phyloP scores from a whole-genome alignment of 1,140 invertebrate genomes.

The Latrodectus geometricus region DNA sequence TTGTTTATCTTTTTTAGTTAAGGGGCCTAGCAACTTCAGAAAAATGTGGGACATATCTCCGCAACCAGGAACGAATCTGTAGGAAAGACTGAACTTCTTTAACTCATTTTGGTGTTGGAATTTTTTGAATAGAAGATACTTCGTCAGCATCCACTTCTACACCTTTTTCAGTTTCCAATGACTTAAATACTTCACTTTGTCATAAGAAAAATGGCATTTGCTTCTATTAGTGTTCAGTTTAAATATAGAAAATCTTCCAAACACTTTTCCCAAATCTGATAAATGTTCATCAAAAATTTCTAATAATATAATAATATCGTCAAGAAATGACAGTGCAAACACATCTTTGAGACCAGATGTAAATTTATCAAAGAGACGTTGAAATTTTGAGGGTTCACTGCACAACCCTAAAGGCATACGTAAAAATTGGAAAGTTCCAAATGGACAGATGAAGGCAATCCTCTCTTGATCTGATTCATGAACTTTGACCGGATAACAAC shows the following conservation, averaged over 20 bases:
- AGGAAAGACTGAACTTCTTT: not conserved
- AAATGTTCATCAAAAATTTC: slow-evolving; percentile 8
- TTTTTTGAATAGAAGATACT: not conserved
- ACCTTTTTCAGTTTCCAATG: not conserved
- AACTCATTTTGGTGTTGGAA: not conserved
- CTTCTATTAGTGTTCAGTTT: not conserved
- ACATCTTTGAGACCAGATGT: not conserved
- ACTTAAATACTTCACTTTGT: not conserved
- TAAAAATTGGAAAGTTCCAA: not conserved
- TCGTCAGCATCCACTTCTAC: not conserved
- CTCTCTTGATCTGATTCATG: slow-evolving; percentile 64
- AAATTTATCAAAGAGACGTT: not conserved
- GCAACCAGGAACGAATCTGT: not conserved
- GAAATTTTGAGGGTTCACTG: not conserved
- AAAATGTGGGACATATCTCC: not conserved
- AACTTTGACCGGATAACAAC: too few relatives aligned
- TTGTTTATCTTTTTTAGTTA: too few relatives aligned
- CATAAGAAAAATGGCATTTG: not conserved
- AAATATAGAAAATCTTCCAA: too few relatives aligned
- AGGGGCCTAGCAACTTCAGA: not conserved
- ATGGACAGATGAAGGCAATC: slow-evolving; percentile 64
- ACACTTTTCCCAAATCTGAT: not conserved
- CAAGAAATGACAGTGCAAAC: not conserved
- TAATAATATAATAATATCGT: slow-evolving; percentile 11
- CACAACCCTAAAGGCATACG: not conserved